Base-by-base conservation (phyloP, 30 jellyfish, hydroid and myxozoan genomes). In the Hydractinia echinata region DNA sequence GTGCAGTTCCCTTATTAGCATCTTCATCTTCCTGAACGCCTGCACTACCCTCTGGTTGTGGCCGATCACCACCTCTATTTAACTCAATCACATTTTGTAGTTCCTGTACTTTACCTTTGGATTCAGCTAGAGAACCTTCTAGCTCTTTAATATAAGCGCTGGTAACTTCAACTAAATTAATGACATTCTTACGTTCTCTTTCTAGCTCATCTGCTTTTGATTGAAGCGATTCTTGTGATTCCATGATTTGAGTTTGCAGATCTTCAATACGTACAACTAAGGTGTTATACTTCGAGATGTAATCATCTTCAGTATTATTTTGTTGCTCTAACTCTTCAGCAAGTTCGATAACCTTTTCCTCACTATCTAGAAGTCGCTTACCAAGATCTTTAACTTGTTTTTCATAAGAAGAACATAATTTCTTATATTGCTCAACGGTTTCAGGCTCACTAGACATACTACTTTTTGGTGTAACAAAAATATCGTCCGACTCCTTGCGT, bases 131-230 rank as follows among this genome's bases (percentile, higher is more conserved):
- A 0, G 99, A 88, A 66, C 74, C 77, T 70, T 94, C 99, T 18
- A 94, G 66, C 64, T 94, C 96, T 54, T 86, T 88, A 48, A 94
- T 88, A 71, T 94, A 94, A 4, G 96, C 97, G 81, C 99, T 88
- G n/a, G 99, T 94, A 30, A 94, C 99, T 30, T 94, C 96, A 53
- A 94, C 99, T 0, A 94, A 83, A 78, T 94, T 91, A 18, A 86
- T 76, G 55, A 94, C 95, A 68, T 94, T 94, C 72, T 78, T 81
- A 10, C 99, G 89, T 30, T 94, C 99, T 50, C 81, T 84, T 49
- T 94, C 99, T 4, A 94, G 91, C 56, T 94, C 96, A 5, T 89
- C 95, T 7, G 89, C 88, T 81, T 94, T 94, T 8, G 88, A 61
- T n/a, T 94, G 92, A 62, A 92, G 58, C 55, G 89, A 48, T 1